phyloP scores from a whole-genome alignment of 2,888 invertebrate genomes.

The Ormyrus rosae region DNA sequence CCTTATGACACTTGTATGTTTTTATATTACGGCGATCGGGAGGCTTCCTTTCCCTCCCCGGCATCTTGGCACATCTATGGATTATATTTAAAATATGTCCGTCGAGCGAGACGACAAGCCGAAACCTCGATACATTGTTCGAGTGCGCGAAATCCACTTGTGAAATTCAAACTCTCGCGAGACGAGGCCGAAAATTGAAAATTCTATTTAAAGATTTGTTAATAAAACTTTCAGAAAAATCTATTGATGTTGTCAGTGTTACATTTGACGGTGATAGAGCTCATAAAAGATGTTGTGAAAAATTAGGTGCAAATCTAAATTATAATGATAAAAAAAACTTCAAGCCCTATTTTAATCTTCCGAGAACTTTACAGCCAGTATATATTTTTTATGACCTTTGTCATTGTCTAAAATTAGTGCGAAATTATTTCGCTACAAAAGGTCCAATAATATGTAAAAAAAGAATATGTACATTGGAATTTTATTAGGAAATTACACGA shows the following conservation, averaged over 20 bases:
- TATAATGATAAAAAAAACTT: no score
- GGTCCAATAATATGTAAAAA: slow-evolving; percentile 54
- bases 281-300: slow-evolving; percentile 42
- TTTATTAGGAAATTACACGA: no score
- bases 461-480: background rate
- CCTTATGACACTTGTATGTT: no score
- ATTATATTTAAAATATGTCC: no score
- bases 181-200: no score
- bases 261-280: slow-evolving; percentile 52
- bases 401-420: slow-evolving; percentile 46
- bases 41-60: no score
- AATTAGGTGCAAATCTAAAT: slow-evolving; percentile 6
- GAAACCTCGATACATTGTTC: no score
- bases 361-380: slow-evolving; percentile 12
- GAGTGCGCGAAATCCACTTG: background rate
- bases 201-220: slow-evolving; percentile 48
- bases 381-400: slow-evolving; percentile 52
- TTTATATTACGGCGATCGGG: no score
- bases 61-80: no score
- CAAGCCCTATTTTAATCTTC: no score
- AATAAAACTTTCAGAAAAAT: slow-evolving; percentile 23
- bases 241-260: slow-evolving; percentile 45
- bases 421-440: slow-evolving; percentile 51
- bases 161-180: slow-evolving; percentile 2
- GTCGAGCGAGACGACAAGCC: no score